Evolutionary conservation across 2,797 vertebrate genomes (phyloP).

Genomic region (Eulemur albifrons): DNA sequence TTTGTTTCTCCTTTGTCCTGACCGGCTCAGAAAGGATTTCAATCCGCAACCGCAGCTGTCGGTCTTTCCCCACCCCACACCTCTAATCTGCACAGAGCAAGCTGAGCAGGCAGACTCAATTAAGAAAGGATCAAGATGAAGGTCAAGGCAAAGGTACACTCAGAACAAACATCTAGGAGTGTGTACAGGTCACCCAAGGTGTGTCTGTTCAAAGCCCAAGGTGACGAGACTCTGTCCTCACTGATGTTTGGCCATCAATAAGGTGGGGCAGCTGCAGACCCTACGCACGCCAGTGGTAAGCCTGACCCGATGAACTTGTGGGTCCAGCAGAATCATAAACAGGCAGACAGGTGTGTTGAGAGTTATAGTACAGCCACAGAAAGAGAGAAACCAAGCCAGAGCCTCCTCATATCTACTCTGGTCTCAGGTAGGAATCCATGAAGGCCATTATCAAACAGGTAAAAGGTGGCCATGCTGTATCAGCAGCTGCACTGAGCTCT

Average conservation of each 20-base stretch:
- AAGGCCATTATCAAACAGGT: neutral
- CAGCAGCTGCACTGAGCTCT: neutral
- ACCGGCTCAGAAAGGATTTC: neutral
- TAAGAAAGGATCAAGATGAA: slow-evolving; percentile 2
- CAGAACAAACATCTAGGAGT: neutral
- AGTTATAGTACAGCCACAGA: neutral
- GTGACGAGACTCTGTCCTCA: neutral
- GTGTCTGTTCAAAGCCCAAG: neutral
- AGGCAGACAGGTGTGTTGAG: neutral
- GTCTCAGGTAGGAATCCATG: neutral
- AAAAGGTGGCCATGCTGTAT: neutral
- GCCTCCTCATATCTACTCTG: neutral
- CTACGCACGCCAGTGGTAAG: neutral
- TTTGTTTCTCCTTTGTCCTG: neutral
- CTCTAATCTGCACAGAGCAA: neutral
- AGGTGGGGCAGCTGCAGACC: neutral
- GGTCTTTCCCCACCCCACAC: neutral
- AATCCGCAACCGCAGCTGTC: neutral
- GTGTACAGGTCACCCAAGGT: neutral
- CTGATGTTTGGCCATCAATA: neutral
- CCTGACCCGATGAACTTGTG: neutral
- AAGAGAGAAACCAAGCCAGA: neutral
- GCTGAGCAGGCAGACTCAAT: neutral
- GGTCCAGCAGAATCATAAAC: neutral
- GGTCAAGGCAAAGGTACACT: neutral